Base-by-base conservation (phyloP, 30 jellyfish, hydroid and myxozoan genomes). In the Hydra vulgaris region DNA sequence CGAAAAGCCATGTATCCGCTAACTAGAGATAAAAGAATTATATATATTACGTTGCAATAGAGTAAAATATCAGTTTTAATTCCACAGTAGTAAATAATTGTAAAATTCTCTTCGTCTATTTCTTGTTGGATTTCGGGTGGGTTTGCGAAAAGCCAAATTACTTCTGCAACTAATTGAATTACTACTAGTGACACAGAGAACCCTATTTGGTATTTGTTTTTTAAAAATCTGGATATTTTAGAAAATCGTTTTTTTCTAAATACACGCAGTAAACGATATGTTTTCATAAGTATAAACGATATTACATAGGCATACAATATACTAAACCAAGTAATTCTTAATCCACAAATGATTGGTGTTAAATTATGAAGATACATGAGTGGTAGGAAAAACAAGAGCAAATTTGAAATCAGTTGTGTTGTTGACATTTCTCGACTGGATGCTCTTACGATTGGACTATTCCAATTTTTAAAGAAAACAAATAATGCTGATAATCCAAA, bases 1-100 rank as follows among this genome's bases (percentile, higher is more conserved):
- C 81, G 87, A 76, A 89, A 89, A 55, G 96, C 96, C 90, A 89
- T 27, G n/a, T 79, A 82, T 75, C 96, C 85, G 74, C 96, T 83
- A 0, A 84, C 85, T 15, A 89, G 67, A 52, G 95, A 79, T 17
- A 89, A 78, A 40, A 84, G 73, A 1, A 84, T 26, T 19, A 89
- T 78, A 66, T 83, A 89, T 52, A 71, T 77, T 0, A 86, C 77
- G 18, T 83, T 66, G 17, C 53, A 52, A 25, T 78, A 78, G 19
- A 78, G 53, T 22, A 78, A 15, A 17, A 78, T 78, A 53, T 78
- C 79, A 23, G 66, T 77, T 17, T 78, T 23, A n/a, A 1, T 18
- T 20, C 85, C 85, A 78, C 85, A 78, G 23, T 78, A 61, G 69
- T 78, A 19, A 20, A 78, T 53, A 52, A 21, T 53, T 53, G 27